These are phyloP conservation scores for Philhelius pedissequus DNA, from an alignment of 2,888 invertebrate genomes.

Conservation along the genomic window DNA sequence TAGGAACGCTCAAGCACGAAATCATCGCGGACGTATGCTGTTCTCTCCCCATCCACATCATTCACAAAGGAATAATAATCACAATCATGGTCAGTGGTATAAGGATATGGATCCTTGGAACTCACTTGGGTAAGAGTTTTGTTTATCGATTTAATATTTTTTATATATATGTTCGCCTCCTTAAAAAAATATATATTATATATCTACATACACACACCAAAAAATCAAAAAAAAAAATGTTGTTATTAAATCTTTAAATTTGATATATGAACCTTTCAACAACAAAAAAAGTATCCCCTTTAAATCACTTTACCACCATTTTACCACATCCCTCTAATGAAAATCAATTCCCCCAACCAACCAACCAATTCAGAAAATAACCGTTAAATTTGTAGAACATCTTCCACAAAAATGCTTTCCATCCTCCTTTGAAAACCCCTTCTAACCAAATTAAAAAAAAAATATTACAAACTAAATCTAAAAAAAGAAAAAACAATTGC, in stretches of 20 bases:
- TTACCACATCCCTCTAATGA: neutral
- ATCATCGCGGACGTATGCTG: constrained; percentile 76
- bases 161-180: constrained; percentile 7
- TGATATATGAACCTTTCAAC: constrained; percentile 22
- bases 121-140: constrained; percentile 77
- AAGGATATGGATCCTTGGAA: constrained; percentile 75
- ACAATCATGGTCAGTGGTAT: constrained; percentile 72
- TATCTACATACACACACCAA: constrained; percentile 58
- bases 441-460: constrained; percentile 51
- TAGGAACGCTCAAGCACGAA: constrained; percentile 77
- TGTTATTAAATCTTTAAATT: constrained; percentile 55
- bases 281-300: constrained; percentile 21
- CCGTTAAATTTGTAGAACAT: constrained; percentile 53
- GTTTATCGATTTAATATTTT: constrained; percentile 69
- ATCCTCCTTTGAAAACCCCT: constrained; percentile 59
- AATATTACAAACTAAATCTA: constrained; percentile 38
- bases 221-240: constrained; percentile 36
- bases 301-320: constrained; percentile 64
- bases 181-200: constrained; percentile 29
- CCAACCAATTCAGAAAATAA: constrained; percentile 32
- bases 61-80: constrained; percentile 72
- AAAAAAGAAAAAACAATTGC: constrained; percentile 72
- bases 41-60: constrained; percentile 77
- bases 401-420: constrained; percentile 67
- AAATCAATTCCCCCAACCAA: neutral